These are phyloP conservation scores for Spea bombifrons DNA, from an alignment of 2,113 vertebrate species.

Conservation along the genomic window DNA sequence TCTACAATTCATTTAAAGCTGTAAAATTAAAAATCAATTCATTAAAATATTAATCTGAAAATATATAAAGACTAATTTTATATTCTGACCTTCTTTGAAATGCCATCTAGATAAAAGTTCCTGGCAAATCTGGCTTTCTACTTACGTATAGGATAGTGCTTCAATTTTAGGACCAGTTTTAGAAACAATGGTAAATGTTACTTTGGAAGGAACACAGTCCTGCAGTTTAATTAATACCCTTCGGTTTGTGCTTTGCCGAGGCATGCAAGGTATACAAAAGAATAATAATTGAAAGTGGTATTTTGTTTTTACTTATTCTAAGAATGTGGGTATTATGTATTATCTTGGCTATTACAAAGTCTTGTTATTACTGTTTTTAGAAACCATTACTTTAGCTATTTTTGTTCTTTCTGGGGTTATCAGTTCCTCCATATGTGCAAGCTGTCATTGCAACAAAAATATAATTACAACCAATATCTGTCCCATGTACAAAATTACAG, in stretches of 20 bases:
- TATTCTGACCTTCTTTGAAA: slow-evolving; percentile 1
- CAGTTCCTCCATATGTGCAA: slow-evolving; percentile 1
- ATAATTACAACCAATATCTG: too few species aligned
- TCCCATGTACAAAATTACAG: too few species aligned
- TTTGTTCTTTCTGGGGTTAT: background rate
- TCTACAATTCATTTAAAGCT: background rate
- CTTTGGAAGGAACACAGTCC: background rate
- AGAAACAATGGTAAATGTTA: background rate
- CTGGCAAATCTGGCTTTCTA: background rate
- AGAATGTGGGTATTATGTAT: background rate
- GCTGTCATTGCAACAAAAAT: too few species aligned
- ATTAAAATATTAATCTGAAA: background rate
- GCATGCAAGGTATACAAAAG: too few species aligned
- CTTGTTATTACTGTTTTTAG: slow-evolving; percentile 3
- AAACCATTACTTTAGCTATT: background rate
- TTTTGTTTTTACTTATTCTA: too few species aligned
- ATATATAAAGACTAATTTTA: background rate
- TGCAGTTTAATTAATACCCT: too few species aligned
- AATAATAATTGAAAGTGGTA: too few species aligned
- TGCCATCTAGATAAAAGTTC: background rate
- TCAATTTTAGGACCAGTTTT: background rate
- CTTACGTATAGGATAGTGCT: background rate
- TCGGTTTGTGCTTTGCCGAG: too few species aligned
- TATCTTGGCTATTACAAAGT: background rate
- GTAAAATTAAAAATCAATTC: slow-evolving; percentile 1